A percentile compares a stretch with the other conserved stretches of the same genome.
Evolutionary conservation across 2,113 vertebrate species (phyloP).

Genomic region (Prunella fulvescens): DNA sequence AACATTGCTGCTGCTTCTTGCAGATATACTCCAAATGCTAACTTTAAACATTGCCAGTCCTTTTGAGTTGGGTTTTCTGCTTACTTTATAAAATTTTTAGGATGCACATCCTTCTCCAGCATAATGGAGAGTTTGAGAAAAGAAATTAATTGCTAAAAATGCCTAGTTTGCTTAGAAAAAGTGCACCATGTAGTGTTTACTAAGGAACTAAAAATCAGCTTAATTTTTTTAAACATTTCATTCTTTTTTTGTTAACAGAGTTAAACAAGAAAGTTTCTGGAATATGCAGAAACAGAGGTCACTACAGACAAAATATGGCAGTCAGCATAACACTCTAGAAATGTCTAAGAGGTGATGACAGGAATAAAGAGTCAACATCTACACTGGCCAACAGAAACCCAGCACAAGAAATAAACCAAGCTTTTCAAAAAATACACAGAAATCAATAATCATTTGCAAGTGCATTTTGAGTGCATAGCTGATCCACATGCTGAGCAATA

Average conservation of each 20-base stretch:
- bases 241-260: neutral
- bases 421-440: neutral
- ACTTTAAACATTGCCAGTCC: conserved; percentile 44
- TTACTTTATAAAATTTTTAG: conserved; percentile 45
- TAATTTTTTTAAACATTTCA: neutral
- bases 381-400: neutral
- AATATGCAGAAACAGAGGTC: neutral
- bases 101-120: neutral
- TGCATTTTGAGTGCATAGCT: neutral
- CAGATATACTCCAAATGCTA: conserved; percentile 34
- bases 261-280: neutral
- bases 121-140: conserved; percentile 14
- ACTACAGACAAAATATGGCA: neutral
- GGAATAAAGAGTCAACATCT: neutral
- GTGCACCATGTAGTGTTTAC: neutral
- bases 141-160: conserved; percentile 10
- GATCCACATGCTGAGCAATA: neutral
- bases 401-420: conserved; percentile 4
- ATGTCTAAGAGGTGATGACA: conserved; percentile 13
- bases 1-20: conserved; percentile 17
- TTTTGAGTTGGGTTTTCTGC: conserved; percentile 1
- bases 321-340: neutral
- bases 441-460: neutral
- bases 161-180: neutral
- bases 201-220: neutral